phyloP scores from a whole-genome alignment of 2,888 invertebrate genomes.

The Augiades crinisus region DNA sequence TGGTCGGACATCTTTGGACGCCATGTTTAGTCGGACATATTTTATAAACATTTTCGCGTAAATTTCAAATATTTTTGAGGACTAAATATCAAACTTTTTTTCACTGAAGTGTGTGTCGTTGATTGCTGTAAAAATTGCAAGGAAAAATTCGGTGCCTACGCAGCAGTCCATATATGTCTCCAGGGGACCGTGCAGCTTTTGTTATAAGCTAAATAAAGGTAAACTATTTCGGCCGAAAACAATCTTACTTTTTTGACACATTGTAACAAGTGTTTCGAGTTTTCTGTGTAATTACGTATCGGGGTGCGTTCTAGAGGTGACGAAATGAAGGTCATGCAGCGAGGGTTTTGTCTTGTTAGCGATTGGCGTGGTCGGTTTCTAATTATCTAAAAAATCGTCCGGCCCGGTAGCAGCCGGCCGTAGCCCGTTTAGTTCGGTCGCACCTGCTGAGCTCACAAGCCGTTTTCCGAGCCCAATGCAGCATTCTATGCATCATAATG shows the following conservation, averaged over 20 bases:
- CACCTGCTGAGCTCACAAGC: conserved; percentile 47
- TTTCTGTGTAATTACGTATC: conserved; percentile 68
- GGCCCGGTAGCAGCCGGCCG: conserved; percentile 55
- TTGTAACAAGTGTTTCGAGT: conserved; percentile 74
- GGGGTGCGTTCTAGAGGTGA: conserved; percentile 39
- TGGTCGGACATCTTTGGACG: conserved; percentile 85
- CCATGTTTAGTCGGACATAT: conserved; percentile 89
- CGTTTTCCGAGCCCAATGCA: conserved; percentile 43
- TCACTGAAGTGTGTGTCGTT: conserved; percentile 68
- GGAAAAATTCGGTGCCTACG: conserved; percentile 69
- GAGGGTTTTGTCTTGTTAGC: conserved; percentile 47
- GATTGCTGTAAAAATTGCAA: conserved; percentile 58
- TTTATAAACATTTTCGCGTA: conserved; percentile 86
- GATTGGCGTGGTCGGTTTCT: conserved; percentile 69
- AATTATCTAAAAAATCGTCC: conserved; percentile 63
- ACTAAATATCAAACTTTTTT: conserved; percentile 75
- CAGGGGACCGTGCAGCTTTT: conserved; percentile 76
- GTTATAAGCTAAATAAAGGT: conserved; percentile 80
- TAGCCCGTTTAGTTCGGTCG: conserved; percentile 33
- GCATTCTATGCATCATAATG: conserved; percentile 28
- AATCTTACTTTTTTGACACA: conserved; percentile 74
- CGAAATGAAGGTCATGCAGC: conserved; percentile 62
- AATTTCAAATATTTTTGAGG: conserved; percentile 81
- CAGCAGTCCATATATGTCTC: conserved; percentile 71
- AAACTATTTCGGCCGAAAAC: conserved; percentile 73